Base-by-base conservation (phyloP, 2,888 invertebrate genomes). In the Holacanthella duospinosa region DNA sequence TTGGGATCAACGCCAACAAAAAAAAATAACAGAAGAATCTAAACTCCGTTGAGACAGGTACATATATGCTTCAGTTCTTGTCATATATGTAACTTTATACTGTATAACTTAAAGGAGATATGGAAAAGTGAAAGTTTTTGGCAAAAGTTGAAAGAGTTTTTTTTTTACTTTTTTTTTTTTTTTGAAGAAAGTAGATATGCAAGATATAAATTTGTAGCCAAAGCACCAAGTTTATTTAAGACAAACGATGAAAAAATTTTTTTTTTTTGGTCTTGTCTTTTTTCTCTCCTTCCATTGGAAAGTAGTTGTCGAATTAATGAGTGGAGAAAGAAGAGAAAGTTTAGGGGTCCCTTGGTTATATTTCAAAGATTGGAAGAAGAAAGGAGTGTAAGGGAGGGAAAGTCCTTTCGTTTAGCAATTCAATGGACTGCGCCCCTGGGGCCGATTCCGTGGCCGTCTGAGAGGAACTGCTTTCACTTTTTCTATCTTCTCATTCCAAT, bases 281-380 rank as follows among this genome's bases (percentile, higher is more conserved):
- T 48, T 48, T 21, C n/a, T 21, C 48, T 48, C 21, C 67, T 70
- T 66, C 62, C 67, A 68, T 70, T 70, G 64, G 64, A 64, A 66
- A 67, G 63, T 63, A 66, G 68, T 67, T 68, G 69, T 67, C 63
- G 69, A 68, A 68, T 68, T 69, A 71, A 71, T 69, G 69, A 71
- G 69, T 64, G 63, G 61, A 67, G 67, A 67, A 65, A 48, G 36
- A 58, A 58, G 58, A 27, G 43, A 66, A 68, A 69, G 69, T 71
- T 71, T 71, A 69, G 64, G 66, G 65, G 69, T 69, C 71, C 71
- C 71, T 69, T 67, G 68, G 71, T 67, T 65, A 68, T 66, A 65
- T 71, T 70, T 69, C 66, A 65, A 61, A 66, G 48, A 67, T 67
- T 65, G 65, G 66, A 63, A 55, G 25, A 29, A 16, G 16, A 21